Evolutionary conservation across 2,888 invertebrate species (phyloP).

Genomic region (Liposcelis brunnea): DNA sequence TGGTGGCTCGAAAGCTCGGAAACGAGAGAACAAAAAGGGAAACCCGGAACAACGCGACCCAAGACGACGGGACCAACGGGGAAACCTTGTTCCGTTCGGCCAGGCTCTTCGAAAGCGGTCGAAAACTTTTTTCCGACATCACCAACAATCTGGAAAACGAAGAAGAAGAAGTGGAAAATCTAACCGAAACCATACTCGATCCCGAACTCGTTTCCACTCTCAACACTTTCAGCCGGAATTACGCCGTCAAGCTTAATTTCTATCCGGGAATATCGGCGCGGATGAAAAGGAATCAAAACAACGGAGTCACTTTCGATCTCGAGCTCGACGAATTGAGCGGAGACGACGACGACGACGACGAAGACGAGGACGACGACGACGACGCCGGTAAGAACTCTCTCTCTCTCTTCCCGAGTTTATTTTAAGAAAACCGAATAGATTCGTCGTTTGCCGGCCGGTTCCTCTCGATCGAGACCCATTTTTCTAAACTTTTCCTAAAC

Average conservation of each 20-base stretch:
- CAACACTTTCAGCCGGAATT: constrained; percentile 2
- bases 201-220: constrained; percentile 2
- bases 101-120: neutral
- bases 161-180: neutral
- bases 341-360: constrained; percentile 2
- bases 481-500: too few relatives aligned
- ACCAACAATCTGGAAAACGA: neutral
- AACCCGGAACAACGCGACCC: too few relatives aligned
- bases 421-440: too few relatives aligned
- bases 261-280: constrained; percentile 3
- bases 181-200: constrained; percentile 1
- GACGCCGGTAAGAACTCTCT: neutral
- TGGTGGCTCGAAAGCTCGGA: constrained; percentile 5
- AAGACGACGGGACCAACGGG: too few relatives aligned
- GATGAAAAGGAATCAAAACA: constrained; percentile 5
- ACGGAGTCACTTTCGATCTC: constrained; percentile 7
- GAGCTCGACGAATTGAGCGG: constrained; percentile 5
- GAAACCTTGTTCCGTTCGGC: neutral
- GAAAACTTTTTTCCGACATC: constrained; percentile 3
- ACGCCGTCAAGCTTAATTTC: constrained; percentile 1
- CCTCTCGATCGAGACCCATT: too few relatives aligned
- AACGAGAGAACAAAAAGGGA: too few relatives aligned
- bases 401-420: too few relatives aligned
- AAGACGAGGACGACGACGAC: neutral
- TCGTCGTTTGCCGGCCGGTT: too few relatives aligned